phyloP scores from a whole-genome alignment of 2,113 vertebrate species.

The Lophura nycthemera region DNA sequence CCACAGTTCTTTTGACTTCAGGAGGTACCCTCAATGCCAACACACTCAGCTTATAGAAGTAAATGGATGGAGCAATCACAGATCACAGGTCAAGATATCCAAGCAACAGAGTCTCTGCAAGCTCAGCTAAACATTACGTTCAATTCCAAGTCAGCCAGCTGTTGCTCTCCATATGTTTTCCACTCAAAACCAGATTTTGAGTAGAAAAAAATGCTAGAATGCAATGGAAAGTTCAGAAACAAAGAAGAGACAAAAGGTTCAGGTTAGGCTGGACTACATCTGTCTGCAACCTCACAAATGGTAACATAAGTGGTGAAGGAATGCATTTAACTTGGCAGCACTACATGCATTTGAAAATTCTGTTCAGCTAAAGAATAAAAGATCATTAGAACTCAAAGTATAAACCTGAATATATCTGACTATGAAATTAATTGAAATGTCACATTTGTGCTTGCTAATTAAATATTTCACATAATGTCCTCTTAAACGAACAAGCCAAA shows the following conservation, averaged over 20 bases:
- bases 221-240: slow-evolving; percentile 13
- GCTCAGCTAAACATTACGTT: background rate
- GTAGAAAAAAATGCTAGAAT: background rate
- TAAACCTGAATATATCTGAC: background rate
- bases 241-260: background rate
- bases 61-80: background rate
- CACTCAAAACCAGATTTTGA: background rate
- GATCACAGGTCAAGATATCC: background rate
- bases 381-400: background rate
- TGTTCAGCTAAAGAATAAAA: background rate
- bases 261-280: background rate
- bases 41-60: background rate
- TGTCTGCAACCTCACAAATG: background rate
- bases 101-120: background rate
- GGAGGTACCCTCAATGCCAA: background rate
- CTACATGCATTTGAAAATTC: background rate
- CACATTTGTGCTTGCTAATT: background rate
- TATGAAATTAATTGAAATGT: background rate
- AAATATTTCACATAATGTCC: background rate
- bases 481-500: background rate
- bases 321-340: background rate
- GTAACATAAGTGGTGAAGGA: background rate
- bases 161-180: background rate
- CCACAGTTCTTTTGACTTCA: background rate
- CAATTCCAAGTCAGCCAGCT: background rate